Conservation (phyloP, 2,888 invertebrate genomes). For the Oxystoma pomonae region DNA sequence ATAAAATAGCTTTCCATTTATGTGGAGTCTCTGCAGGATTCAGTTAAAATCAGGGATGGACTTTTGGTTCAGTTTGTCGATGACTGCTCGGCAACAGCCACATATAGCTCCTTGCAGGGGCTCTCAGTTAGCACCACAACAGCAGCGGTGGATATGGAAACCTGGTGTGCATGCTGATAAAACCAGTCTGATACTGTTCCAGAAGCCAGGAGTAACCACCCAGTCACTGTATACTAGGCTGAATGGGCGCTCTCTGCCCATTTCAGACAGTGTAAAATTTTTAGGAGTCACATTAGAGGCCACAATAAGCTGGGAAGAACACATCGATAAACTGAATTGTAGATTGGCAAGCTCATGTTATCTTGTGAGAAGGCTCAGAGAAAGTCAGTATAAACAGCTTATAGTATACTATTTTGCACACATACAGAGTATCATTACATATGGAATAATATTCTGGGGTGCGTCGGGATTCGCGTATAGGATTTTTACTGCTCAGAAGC, state of each 20-base stretch:
- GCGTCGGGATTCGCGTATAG: not conserved
- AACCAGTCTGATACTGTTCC: too few species aligned
- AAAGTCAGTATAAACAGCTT: not conserved
- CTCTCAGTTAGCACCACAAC: not conserved
- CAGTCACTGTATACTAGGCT: not conserved
- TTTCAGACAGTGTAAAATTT: not conserved
- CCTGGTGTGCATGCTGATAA: too few species aligned
- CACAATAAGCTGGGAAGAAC: not conserved
- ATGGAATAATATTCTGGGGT: not conserved
- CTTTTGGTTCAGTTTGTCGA: not conserved
- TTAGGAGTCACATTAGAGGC: not conserved
- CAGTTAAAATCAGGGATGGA: not conserved
- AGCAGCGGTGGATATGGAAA: not conserved
- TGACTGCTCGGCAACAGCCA: not conserved
- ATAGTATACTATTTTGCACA: not conserved
- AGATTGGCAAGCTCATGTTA: not conserved
- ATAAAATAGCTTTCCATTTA: too few species aligned
- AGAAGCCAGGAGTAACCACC: not conserved
- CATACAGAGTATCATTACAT: not conserved
- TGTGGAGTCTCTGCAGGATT: not conserved
- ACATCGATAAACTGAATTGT: not conserved
- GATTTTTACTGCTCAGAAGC: too few species aligned
- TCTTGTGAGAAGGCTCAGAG: not conserved
- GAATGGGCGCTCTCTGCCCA: not conserved
- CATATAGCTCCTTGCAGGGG: not conserved